Percentiles rank a stretch among this genome's conserved stretches.
These are phyloP conservation scores for Microctonus aethiopoides DNA, from an alignment of 2,888 invertebrate species.

Conservation along the genomic window DNA sequence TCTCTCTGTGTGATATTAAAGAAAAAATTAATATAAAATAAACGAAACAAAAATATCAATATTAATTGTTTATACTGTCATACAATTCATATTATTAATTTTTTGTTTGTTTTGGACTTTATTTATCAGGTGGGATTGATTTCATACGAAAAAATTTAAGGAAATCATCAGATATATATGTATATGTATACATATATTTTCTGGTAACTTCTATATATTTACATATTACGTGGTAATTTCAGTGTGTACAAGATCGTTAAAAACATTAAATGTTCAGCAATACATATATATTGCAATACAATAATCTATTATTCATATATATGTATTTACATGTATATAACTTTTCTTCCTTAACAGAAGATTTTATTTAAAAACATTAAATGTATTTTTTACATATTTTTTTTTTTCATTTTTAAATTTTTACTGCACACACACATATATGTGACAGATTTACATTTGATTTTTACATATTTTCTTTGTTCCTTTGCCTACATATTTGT, in stretches of 20 bases:
- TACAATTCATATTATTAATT: background rate
- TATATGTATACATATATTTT: conserved; percentile 37
- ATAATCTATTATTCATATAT: conserved; percentile 53
- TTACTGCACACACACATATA: background rate
- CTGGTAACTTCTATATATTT: conserved; percentile 64
- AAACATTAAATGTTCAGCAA: conserved; percentile 65
- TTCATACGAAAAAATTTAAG: background rate
- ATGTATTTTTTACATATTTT: background rate
- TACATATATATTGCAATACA: conserved; percentile 55
- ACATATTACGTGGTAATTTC: conserved; percentile 61
- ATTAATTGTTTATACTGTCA: background rate
- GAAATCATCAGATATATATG: conserved; percentile 23
- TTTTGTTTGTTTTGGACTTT: background rate
- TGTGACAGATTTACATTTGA: background rate
- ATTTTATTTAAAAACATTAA: conserved; percentile 30
- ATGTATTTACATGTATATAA: conserved; percentile 59
- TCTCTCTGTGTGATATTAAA: conserved; percentile 18
- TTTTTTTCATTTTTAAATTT: background rate
- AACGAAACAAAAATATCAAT: background rate
- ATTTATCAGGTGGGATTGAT: background rate
- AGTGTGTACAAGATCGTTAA: conserved; percentile 66
- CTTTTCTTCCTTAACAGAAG: conserved; percentile 61
- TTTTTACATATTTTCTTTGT: background rate
- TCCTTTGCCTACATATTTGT: background rate
- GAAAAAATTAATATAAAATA: background rate